phyloP scores from a whole-genome alignment of 2,113 vertebrate genomes.

The Trematocara stigmaticum region DNA sequence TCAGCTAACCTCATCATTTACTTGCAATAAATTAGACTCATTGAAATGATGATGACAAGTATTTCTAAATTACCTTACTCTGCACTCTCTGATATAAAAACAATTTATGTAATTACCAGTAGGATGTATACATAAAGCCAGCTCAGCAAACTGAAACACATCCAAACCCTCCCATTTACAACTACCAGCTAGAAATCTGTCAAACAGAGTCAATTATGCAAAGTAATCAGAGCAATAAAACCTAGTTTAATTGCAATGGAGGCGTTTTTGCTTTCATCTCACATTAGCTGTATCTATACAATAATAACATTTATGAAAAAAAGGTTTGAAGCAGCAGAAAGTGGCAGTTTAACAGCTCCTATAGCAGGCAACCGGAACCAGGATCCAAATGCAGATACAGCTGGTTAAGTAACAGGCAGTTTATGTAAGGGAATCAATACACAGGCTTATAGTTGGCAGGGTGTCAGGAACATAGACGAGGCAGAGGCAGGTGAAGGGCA shows the following conservation, averaged over 20 bases:
- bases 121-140: neutral
- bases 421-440: constrained; percentile 2
- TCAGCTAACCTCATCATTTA: neutral
- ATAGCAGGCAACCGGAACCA: neutral
- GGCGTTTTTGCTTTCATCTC: neutral
- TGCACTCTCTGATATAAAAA: neutral
- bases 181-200: constrained; percentile 1
- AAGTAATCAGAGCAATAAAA: constrained; percentile 18
- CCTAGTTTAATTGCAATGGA: neutral
- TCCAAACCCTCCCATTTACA: neutral
- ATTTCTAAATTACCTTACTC: neutral
- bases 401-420: neutral
- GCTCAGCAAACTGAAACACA: constrained; percentile 6
- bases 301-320: neutral
- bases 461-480: neutral
- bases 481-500: neutral
- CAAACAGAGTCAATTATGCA: constrained; percentile 14
- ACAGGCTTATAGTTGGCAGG: neutral
- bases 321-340: neutral
- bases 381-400: neutral
- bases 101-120: neutral
- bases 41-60: neutral
- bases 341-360: neutral
- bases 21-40: neutral
- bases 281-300: neutral